A percentile compares a stretch with the other conserved stretches of the same genome.
Evolutionary conservation across 2,888 invertebrate species (phyloP).

Genomic region (Linnaemya tessellans): DNA sequence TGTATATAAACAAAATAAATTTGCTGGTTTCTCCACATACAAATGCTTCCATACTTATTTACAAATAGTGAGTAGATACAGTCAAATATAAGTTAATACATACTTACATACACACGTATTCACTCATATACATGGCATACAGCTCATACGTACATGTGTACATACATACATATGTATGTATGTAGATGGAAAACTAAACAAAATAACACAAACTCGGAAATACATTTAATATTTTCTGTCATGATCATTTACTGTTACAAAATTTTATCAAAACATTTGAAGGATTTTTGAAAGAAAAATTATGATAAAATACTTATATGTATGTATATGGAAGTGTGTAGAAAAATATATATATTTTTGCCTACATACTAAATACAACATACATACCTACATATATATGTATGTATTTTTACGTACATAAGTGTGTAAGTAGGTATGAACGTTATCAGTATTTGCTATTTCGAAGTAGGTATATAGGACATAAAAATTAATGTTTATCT

Average conservation of each 20-base stretch:
- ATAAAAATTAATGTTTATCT: background rate
- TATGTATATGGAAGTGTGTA: background rate
- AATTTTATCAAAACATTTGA: slow-evolving; percentile 45
- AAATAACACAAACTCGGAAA: slow-evolving; percentile 45
- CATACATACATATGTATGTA: background rate
- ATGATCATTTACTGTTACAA: slow-evolving; percentile 62
- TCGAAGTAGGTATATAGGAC: no score
- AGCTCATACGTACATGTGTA: background rate
- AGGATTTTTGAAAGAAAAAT: slow-evolving; percentile 52
- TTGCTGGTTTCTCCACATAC: slow-evolving; percentile 16
- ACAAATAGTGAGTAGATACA: background rate
- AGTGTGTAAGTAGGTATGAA: background rate
- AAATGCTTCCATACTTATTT: no score
- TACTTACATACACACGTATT: background rate
- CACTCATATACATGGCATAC: background rate
- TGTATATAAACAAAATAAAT: slow-evolving; percentile 20
- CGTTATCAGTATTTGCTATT: no score
- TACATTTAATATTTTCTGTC: slow-evolving; percentile 43
- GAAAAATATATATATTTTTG: background rate
- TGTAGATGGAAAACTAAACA: slow-evolving; percentile 26
- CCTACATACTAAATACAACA: background rate
- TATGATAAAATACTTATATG: slow-evolving; percentile 27
- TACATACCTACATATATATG: background rate
- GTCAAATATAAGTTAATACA: background rate
- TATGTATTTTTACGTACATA: background rate